Evolutionary conservation across 2,888 invertebrate species (phyloP), one percentile per base, ranked within the genome.

Genomic region (Lymantria dispar): DNA sequence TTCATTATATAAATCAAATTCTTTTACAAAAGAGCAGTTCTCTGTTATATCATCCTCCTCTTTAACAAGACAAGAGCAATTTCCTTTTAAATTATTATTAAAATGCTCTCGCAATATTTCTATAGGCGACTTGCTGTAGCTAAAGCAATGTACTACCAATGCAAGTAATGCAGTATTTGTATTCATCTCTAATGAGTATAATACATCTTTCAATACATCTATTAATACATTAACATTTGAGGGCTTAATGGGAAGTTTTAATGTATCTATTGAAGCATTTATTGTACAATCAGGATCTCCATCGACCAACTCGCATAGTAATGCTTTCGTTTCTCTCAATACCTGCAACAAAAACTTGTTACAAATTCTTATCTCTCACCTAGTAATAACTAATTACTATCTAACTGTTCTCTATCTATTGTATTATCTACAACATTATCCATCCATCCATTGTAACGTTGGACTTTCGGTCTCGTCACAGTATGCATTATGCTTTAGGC

Each of bases 1-100:
- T 70, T 95, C 95, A 66, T 94, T 93, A 53, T 93, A 92, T 57
- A 93, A 83, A 87, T 95, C 95, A 80, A 95, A 94, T 36, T 93
- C 92, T 54, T 92, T 93, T 10, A 94, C 90, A 52, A 90, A 83
- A 29, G 72, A 68, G 52, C 92, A 92, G 43, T 94, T 79, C 62
- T 93, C 92, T 1, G 69, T 67, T 8, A 70, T 59, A 53, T 80
- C 78, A 47, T 72, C 70, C n/a, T 65, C 58, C 59, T 55, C 69
- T 31, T 69, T 64, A 9, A 60, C 52, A 29, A 67, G 50, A 60
- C 86, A 80, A 41, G 68, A 43, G 56, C 90, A 88, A 5, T 52
- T 58, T 1, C 64, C 71, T 49, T 68, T 72, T 11, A 37, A 39
- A 8, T 50, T 49, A 14, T 53, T 55, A 48, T 47, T 64, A 50